These are phyloP conservation scores for Trachelus stipa DNA, from an alignment of 2,888 invertebrate species.

Conservation along the genomic window DNA sequence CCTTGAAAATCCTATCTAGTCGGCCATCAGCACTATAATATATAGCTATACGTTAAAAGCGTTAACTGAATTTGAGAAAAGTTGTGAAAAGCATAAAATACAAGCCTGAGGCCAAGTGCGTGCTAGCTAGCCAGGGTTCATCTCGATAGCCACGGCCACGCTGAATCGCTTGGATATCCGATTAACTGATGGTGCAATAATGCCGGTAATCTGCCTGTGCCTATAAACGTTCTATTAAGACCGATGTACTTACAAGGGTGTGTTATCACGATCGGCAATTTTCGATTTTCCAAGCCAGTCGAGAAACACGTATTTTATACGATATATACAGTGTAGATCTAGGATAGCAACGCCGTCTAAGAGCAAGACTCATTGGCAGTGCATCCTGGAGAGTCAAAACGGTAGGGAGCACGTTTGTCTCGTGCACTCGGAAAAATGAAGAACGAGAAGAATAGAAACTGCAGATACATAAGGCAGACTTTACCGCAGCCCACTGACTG, in stretches of 20 bases:
- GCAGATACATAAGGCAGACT: background rate
- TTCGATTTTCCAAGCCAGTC: constrained; percentile 27
- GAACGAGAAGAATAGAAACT: background rate
- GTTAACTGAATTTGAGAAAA: background rate
- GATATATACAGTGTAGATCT: constrained; percentile 1
- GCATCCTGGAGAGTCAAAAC: background rate
- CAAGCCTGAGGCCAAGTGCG: background rate
- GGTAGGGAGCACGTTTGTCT: constrained; percentile 1
- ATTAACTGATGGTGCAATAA: constrained; percentile 8
- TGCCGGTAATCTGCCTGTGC: background rate
- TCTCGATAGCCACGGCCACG: background rate
- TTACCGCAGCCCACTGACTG: background rate
- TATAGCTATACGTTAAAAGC: background rate
- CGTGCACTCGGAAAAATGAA: background rate
- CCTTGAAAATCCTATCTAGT: background rate
- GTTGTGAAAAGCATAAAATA: background rate
- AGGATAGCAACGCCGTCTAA: constrained; percentile 2
- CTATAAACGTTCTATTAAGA: constrained; percentile 25
- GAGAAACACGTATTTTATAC: background rate
- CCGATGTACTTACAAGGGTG: constrained; percentile 16
- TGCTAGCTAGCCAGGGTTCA: background rate
- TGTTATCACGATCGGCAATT: constrained; percentile 37
- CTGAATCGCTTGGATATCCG: constrained; percentile 1
- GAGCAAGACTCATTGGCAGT: background rate
- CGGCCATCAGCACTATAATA: background rate